Base-by-base conservation (phyloP, 1,140 invertebrate genomes). In the Drosophila triauraria region DNA sequence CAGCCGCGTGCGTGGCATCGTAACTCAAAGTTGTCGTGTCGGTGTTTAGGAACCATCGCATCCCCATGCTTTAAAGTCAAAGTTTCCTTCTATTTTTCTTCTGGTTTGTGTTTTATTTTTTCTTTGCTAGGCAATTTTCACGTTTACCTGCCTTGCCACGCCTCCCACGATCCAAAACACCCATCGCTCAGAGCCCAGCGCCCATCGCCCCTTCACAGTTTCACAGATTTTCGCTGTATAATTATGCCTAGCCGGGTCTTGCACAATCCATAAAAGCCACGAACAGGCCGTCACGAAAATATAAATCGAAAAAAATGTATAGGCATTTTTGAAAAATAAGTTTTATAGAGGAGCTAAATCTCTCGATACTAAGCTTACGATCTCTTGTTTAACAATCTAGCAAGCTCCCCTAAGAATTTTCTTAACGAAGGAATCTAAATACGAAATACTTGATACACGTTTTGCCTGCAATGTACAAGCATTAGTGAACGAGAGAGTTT, bases 21-120 rank as follows among this genome's bases (percentile, higher is more conserved):
- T 88, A 88, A 88, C 82, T 88, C 84, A 88, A 90, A 87, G 75
- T 71, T 44, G 54, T 60, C 70, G 53, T 72, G 44, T 72, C 54
- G 40, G 53, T 88, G 84, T 88, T 88, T 88, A 81, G 80, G 80
- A 65, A 71, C 69, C 82, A 70, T 67, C 71, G 25, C 58, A 47
- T 61, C 17, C 63, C 32, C 25, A 13, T 23, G 53, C 67, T 38
- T 38, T 48, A 71, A 75, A 74, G 82, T 50, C 68, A 74, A 74
- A 72, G 70, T 74, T 74, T 72, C 54, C 46, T 60, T 54, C 43
- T 71, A 61, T 38, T 38, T 54, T 20, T 30, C 46, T 72, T 72
- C 12, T 38, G 53, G 44, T 17, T 74, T 72, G 48, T 59, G 58
- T 72, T 72, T 51, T 47, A 25, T 32, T 48, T 70, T 67, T 44